Percentiles rank a stretch among this genome's conserved stretches.
phyloP scores from a whole-genome alignment of 2,888 invertebrate species.

The Drosophila borborema region DNA sequence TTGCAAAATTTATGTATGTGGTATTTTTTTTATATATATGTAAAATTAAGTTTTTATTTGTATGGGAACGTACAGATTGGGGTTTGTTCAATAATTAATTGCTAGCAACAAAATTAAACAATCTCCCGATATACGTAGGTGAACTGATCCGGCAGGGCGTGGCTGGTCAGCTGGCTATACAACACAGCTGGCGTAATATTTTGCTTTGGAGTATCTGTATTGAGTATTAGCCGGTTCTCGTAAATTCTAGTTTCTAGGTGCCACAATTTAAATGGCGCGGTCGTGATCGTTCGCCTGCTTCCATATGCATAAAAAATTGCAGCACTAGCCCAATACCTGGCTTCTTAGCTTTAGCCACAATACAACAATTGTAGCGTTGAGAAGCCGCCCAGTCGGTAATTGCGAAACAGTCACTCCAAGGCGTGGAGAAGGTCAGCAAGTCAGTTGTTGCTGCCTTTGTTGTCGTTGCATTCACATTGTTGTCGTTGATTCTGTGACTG shows the following conservation, averaged over 20 bases:
- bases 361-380: slow-evolving; percentile 50
- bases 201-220: slow-evolving; percentile 27
- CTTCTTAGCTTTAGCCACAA: slow-evolving; percentile 21
- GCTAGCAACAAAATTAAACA: neutral
- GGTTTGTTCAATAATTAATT: slow-evolving; percentile 8
- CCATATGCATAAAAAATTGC: slow-evolving; percentile 42
- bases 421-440: slow-evolving; percentile 73
- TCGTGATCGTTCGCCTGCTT: slow-evolving; percentile 47
- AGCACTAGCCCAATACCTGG: slow-evolving; percentile 24
- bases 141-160: slow-evolving; percentile 28
- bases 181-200: slow-evolving; percentile 36
- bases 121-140: neutral
- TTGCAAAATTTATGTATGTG: too few relatives aligned
- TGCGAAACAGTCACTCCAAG: slow-evolving; percentile 69
- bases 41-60: neutral
- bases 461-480: slow-evolving; percentile 57
- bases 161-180: slow-evolving; percentile 27
- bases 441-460: slow-evolving; percentile 59
- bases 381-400: slow-evolving; percentile 60
- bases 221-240: slow-evolving; percentile 41
- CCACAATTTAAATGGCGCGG: slow-evolving; percentile 60
- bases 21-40: neutral
- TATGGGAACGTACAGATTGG: too few relatives aligned
- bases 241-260: slow-evolving; percentile 65
- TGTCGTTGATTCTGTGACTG: slow-evolving; percentile 47